Evolutionary conservation across 2,113 vertebrate species (phyloP), one percentile per base, ranked within the genome.

Genomic region (Corynorhinus townsendii): DNA sequence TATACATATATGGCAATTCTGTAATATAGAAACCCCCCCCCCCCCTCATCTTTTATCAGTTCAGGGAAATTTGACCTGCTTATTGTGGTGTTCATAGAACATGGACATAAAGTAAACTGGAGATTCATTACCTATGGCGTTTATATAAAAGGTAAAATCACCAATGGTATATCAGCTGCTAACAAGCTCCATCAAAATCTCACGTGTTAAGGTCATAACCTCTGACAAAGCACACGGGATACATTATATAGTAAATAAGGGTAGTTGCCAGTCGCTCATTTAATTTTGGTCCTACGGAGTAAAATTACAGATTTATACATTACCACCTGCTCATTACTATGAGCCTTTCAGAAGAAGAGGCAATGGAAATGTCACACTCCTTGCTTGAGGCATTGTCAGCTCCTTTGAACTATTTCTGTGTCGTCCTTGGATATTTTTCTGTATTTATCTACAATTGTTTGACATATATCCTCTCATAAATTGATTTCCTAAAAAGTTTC

Each of bases 281-380:
- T 75, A 52, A 20, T 6, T 7, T 33, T 28, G 38, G 30, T 26
- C 1, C 1, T 8, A 16, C 73, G 2, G 24, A 2, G 1, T 59
- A 49, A 85, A 49, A n/a, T 28, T 33, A 22, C 49, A 56, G 0
- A n/a, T 69, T 62, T 90, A 35, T 43, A 28, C 17, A 30, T 40
- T 52, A 49, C 4, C 71, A 11, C 2, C 11, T 22, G 11, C 7
- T 77, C 5, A 11, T 83, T n/a, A 35, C 11, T 24, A 68, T 15
- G 16, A 59, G 4, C 3, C 2, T 43, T 69, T 76, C 28, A 62
- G 15, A 35, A 45, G 15, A 82, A 77, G 38, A 68, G 1, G 1
- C 0, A 6, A 5, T 62, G 30, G 9, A n/a, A 82, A 33, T 0
- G 5, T 73, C 43, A 47, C 19, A 72, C 19, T 47, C 9, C 4